Evolutionary conservation across 2,113 vertebrate species (phyloP), one percentile per base, ranked within the genome.

Genomic region (Sialia sialis): DNA sequence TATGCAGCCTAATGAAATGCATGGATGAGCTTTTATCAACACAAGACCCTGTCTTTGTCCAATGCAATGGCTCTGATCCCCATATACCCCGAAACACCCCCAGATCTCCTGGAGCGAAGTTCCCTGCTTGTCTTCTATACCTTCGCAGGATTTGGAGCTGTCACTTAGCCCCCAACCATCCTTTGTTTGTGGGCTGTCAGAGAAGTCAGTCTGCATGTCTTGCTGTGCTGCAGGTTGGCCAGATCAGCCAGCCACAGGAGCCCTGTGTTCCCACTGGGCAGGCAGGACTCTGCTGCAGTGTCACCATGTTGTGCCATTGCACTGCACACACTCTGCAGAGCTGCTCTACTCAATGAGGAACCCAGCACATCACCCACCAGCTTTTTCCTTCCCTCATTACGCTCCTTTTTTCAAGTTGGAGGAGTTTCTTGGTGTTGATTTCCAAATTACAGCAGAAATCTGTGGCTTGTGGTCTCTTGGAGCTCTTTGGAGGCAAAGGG

Each of bases 181-280:
- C 25, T 63, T 48, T 70, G 16, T 26, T 17, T 49, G 41, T 48
- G 46, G 26, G 18, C 68, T 68, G 13, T 92, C 54, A 38, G 52
- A 46, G 39, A 23, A 69, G 22, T 41, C 12, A 4, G 16, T 41
- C 43, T 67, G 20, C 25, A 14, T 5, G 29, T 30, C 41, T 49
- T 62, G 46, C 51, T 46, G 38, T 55, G 52, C 63, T 62, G 38
- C 6, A 2, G 48, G n/a, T 11, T 27, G 32, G 9, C 29, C 62
- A 51, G 36, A 29, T 41, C 13, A 27, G 16, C 39, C 54, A 76
- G 49, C 36, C 18, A 36, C 7, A 3, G 30, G 13, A 44, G 25
- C 10, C 10, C 7, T 0, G 0, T 27, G 9, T 2, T 68, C 59
- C 51, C 64, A 4, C 16, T 12, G 34, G 63, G 51, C 77, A 66